Evolutionary conservation across 2,888 invertebrate genomes (phyloP), one percentile per base, ranked within the genome.

Genomic region (Neoscelio sp.): DNA sequence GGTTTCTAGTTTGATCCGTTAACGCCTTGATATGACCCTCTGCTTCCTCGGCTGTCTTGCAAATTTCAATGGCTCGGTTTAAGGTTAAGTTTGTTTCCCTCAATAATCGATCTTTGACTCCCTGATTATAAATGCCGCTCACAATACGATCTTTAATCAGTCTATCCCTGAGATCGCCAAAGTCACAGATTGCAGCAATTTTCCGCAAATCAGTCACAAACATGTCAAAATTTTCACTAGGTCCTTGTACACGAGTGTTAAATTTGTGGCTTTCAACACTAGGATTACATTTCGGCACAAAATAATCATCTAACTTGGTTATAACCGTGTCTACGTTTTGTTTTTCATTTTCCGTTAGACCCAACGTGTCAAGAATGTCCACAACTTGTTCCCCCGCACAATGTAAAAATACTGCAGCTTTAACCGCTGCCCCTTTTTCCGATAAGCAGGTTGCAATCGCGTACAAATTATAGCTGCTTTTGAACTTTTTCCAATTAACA

Each of bases 201-300:
- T 68, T 56, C 56, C 52, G 15, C 30, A 78, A 50, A 17, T 67
- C 70, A 10, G 70, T 80, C 10, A 80, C 0, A 23, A 76, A 80
- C 28, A 44, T 46, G n/a, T 71, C 80, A 38, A 80, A 79, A 10
- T 50, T 33, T 33, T 81, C 79, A 44, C 62, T 58, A 6, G 56
- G 44, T 4, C 42, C 23, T 38, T 80, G 77, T 5, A 6, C 1
- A 26, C 56, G 30, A 5, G 33, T 46, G 13, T 48, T 35, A 8
- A 74, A 65, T 38, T 35, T 91, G 28, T 78, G 62, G 6, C 28
- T 30, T 12, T 54, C 50, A 12, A 75, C 35, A 20, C 35, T 60
- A 1, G 20, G 12, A 38, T 68, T 74, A 20, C 10, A 7, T 40
- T 58, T 23, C n/a, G 68, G 58, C 8, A 6, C 23, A 15, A 38